Conservation (phyloP, 2,888 invertebrate species). For the Stenodema calcarata region DNA sequence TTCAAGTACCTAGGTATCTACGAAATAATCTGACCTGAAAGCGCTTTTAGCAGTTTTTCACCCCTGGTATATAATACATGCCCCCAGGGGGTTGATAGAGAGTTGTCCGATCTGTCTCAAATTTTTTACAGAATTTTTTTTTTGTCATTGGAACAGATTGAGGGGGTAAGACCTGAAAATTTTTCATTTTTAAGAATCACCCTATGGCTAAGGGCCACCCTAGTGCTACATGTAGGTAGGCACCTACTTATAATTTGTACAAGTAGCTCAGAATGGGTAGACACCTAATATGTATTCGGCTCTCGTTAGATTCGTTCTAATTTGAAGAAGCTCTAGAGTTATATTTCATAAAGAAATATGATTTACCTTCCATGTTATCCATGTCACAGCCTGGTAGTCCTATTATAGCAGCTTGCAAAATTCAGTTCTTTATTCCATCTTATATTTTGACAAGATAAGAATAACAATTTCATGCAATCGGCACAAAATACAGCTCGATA, state of each 20-base stretch:
- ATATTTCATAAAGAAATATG: neutral
- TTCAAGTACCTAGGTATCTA: no score
- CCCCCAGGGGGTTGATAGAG: no score
- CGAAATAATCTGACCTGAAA: no score
- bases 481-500: no score
- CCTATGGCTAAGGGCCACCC: no score
- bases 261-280: neutral
- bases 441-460: neutral
- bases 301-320: neutral
- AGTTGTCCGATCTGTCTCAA: no score
- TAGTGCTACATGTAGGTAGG: neutral
- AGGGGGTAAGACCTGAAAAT: no score
- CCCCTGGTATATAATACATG: no score
- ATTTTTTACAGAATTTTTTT: no score
- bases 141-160: no score
- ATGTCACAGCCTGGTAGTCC: slow-evolving; percentile 77
- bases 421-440: slow-evolving; percentile 43
- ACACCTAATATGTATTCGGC: neutral
- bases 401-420: slow-evolving; percentile 78
- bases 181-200: no score
- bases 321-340: neutral
- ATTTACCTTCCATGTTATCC: slow-evolving; percentile 19
- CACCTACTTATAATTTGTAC: neutral
- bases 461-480: neutral
- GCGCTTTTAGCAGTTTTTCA: no score